These are phyloP conservation scores for Hydrozoanthus tunicans DNA, from an alignment of 64 coral and sea anemone genomes.

Conservation along the genomic window DNA sequence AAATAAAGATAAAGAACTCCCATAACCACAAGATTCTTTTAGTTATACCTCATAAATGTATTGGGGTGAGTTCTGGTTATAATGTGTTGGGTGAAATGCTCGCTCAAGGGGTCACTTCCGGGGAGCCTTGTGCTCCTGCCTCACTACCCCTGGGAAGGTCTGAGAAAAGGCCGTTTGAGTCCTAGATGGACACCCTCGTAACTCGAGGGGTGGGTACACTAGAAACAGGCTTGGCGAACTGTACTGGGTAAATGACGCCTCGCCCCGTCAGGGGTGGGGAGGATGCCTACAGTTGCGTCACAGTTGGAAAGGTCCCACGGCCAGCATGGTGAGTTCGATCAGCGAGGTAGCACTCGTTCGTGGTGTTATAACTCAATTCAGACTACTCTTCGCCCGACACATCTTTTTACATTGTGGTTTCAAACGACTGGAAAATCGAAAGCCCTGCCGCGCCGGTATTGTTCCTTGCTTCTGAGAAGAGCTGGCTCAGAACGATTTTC, in stretches of 20 bases:
- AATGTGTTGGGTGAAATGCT: conserved; percentile 61
- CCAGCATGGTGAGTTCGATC: conserved; percentile 85
- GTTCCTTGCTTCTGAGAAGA: too few relatives aligned
- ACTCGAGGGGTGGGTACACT: conserved; percentile 81
- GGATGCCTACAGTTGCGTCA: conserved; percentile 84
- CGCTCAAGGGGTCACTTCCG: conserved; percentile 90
- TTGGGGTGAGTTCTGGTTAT: not conserved
- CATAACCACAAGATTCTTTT: not conserved
- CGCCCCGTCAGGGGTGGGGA: conserved; percentile 3
- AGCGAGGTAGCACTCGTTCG: conserved; percentile 68
- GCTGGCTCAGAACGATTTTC: too few relatives aligned
- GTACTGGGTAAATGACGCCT: conserved; percentile 70
- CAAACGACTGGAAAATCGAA: too few relatives aligned
- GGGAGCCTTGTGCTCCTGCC: conserved; percentile 71
- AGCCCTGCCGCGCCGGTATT: too few relatives aligned
- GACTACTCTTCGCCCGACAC: conserved; percentile 79
- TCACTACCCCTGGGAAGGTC: conserved; percentile 91
- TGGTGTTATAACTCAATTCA: conserved; percentile 92
- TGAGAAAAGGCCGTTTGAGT: conserved; percentile 79
- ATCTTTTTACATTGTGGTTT: not conserved
- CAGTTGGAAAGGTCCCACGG: conserved; percentile 94
- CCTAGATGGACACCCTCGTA: conserved; percentile 78
- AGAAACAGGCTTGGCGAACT: conserved; percentile 91
- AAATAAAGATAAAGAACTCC: not conserved
- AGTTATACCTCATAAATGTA: not conserved